Evolutionary conservation across 2,113 vertebrate genomes (phyloP).

Genomic region (Pterophyllum scalare): DNA sequence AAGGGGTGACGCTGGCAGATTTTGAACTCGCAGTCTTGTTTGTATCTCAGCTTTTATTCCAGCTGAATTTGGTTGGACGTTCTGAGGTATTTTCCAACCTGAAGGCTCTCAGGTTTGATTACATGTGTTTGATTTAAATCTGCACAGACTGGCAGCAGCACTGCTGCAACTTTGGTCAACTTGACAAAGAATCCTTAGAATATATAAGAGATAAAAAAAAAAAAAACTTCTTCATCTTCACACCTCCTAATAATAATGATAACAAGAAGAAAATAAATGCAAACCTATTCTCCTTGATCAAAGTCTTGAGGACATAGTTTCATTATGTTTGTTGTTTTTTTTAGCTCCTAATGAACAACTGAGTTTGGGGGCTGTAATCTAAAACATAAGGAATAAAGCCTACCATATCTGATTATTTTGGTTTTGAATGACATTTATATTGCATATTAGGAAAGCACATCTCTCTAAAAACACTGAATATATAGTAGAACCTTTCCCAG

Average conservation of each 20-base stretch:
- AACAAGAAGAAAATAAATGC: not conserved
- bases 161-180: slow-evolving; percentile 1
- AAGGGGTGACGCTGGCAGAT: no score
- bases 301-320: not conserved
- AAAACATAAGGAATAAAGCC: not conserved
- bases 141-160: not conserved
- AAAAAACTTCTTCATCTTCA: not conserved
- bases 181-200: slow-evolving; percentile 10
- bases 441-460: accelerated
- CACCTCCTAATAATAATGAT: no score
- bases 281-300: no score
- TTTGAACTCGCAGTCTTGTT: no score
- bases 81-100: not conserved
- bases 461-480: not conserved
- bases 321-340: not conserved
- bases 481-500: not conserved
- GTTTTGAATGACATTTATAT: not conserved
- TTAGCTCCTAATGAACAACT: not conserved
- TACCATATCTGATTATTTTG: not conserved
- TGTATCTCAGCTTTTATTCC: no score
- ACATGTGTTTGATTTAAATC: not conserved
- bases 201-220: not conserved
- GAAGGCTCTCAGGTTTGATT: no score
- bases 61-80: no score
- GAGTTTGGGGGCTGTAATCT: not conserved